A percentile compares a stretch with the other conserved stretches of the same genome.
phyloP scores from a whole-genome alignment of 2,888 invertebrate species.

The Athalia rosae region DNA sequence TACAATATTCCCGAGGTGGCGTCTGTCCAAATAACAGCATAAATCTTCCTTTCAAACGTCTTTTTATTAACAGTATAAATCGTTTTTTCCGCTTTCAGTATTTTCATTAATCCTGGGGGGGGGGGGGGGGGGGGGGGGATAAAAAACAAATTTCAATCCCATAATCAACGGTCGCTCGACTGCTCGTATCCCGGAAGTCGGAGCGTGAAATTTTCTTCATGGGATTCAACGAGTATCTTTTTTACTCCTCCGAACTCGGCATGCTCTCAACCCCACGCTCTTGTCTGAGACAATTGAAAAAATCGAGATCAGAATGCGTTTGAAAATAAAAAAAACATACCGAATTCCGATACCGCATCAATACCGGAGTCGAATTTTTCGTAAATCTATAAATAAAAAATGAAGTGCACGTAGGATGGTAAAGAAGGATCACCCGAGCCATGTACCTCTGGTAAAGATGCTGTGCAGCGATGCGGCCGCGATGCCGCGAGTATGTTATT shows the following conservation, averaged over 20 bases:
- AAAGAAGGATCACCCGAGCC: constrained; percentile 2
- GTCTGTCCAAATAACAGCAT: constrained; percentile 33
- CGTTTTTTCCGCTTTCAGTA: constrained; percentile 30
- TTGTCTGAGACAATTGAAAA: too few relatives aligned
- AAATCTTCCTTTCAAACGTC: constrained; percentile 37
- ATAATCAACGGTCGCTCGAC: constrained; percentile 1
- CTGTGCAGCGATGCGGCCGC: constrained; percentile 5
- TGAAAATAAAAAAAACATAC: too few relatives aligned
- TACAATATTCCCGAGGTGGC: constrained; percentile 21
- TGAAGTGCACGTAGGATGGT: constrained; percentile 3
- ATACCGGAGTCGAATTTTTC: background rate
- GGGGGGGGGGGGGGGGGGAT: background rate
- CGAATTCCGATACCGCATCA: too few relatives aligned
- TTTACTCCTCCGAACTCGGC: background rate
- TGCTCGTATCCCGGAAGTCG: background rate
- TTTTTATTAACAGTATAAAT: constrained; percentile 32
- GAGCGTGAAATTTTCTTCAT: constrained; percentile 7
- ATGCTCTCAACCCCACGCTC: background rate
- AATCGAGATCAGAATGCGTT: too few relatives aligned
- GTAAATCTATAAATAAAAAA: background rate
- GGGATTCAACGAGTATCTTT: too few relatives aligned
- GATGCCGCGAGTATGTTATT: constrained; percentile 52
- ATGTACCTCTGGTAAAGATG: background rate
- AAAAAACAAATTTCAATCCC: constrained; percentile 10
- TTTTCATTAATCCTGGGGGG: constrained; percentile 24